A percentile compares a stretch with the other conserved stretches of the same genome.
Conservation (phyloP, 2,113 vertebrate genomes). For the Pipra filicauda region DNA sequence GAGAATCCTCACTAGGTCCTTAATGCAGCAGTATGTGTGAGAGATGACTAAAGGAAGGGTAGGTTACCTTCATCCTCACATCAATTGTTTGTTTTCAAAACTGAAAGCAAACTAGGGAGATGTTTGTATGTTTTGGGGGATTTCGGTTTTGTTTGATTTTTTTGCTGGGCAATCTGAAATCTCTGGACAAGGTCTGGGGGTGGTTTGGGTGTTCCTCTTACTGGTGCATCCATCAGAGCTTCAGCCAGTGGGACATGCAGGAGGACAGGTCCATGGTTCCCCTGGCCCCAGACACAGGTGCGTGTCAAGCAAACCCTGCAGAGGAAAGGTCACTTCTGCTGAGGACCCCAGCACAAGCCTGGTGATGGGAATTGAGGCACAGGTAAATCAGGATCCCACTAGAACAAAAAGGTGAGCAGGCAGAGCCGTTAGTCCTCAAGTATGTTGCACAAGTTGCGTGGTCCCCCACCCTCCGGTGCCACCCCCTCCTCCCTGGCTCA, state of each 20-base stretch:
- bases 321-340: background rate
- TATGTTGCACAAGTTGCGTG: background rate
- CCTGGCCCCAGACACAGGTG: accelerated
- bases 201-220: background rate
- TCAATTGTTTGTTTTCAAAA: background rate
- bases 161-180: background rate
- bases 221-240: background rate
- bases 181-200: background rate
- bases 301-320: background rate
- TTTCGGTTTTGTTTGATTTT: too few species aligned
- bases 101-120: background rate
- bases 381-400: background rate
- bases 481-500: background rate
- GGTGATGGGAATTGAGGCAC: background rate
- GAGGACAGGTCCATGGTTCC: background rate
- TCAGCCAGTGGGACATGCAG: accelerated
- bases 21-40: background rate
- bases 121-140: background rate
- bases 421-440: background rate
- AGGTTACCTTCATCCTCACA: background rate
- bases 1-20: background rate
- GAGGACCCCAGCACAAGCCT: accelerated
- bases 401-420: background rate
- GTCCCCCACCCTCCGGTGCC: background rate
- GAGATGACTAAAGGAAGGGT: background rate